Percentiles rank a stretch among this genome's conserved stretches.
Conservation (phyloP, 1,140 invertebrate species). For the Drosophila willistoni region DNA sequence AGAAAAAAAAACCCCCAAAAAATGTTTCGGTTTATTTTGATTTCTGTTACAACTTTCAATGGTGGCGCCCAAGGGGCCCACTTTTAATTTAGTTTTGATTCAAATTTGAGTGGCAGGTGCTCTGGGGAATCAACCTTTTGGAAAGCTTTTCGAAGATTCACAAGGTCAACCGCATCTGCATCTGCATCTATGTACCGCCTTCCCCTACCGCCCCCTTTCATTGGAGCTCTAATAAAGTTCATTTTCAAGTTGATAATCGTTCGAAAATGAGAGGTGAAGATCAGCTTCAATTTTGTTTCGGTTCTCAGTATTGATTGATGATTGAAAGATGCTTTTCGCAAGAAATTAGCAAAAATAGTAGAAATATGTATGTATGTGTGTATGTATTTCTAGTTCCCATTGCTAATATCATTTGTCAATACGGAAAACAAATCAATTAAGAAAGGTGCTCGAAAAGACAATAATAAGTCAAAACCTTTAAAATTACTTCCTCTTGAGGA, state of each 20-base stretch:
- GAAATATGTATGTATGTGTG: too few species aligned
- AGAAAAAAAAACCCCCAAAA: background rate
- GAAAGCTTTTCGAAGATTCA: constrained; percentile 60
- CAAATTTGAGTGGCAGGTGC: constrained; percentile 58
- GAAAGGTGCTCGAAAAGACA: background rate
- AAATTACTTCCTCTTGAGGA: background rate
- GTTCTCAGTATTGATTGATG: constrained; percentile 7
- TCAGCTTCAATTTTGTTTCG: constrained; percentile 4
- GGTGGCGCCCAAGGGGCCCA: constrained; percentile 48
- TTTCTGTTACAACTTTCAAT: constrained; percentile 66
- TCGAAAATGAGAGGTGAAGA: constrained; percentile 27
- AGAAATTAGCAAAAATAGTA: constrained; percentile 2
- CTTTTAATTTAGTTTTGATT: constrained; percentile 25
- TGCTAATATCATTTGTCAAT: constrained; percentile 7
- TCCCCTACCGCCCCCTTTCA: constrained; percentile 22
- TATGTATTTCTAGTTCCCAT: background rate
- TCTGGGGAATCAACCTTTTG: constrained; percentile 41
- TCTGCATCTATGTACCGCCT: background rate
- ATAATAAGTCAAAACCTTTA: background rate
- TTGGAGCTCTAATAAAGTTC: constrained; percentile 48
- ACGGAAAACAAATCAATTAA: constrained; percentile 13
- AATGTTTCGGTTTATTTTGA: background rate
- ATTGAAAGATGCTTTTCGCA: background rate
- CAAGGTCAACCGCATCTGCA: constrained; percentile 50
- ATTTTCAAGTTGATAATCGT: constrained; percentile 17